A percentile compares a stretch with the other conserved stretches of the same genome.
Evolutionary conservation across 2,888 invertebrate genomes (phyloP).

Genomic region (Cosmopolites sordidus): DNA sequence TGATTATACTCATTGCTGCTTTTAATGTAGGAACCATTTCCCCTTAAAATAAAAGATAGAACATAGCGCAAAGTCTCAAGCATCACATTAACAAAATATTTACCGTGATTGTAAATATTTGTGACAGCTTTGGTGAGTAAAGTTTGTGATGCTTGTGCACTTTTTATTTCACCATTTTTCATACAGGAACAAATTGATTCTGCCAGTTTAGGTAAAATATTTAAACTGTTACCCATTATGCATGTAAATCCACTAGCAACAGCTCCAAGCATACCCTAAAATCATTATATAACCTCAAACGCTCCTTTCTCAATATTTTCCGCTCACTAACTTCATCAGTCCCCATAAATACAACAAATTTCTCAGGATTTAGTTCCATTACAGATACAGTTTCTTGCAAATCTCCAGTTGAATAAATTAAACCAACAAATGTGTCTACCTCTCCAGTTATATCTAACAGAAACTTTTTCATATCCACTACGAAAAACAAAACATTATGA

Average conservation of each 20-base stretch:
- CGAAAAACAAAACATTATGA: constrained; percentile 26
- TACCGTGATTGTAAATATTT: constrained; percentile 55
- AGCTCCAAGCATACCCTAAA: constrained; percentile 63
- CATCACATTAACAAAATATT: constrained; percentile 11
- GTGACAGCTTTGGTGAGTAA: constrained; percentile 52
- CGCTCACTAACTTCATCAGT: constrained; percentile 43
- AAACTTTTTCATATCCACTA: constrained; percentile 44
- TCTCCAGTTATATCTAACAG: constrained; percentile 44
- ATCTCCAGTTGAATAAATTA: constrained; percentile 42
- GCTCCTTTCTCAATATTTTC: background rate
- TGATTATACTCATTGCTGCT: constrained; percentile 60
- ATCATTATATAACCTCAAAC: too few relatives aligned
- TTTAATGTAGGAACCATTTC: constrained; percentile 70
- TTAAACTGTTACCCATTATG: constrained; percentile 67
- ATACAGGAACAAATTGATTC: constrained; percentile 56
- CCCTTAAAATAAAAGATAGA: constrained; percentile 47
- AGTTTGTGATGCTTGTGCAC: constrained; percentile 55
- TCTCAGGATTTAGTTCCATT: constrained; percentile 40
- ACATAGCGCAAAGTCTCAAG: background rate
- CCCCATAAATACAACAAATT: constrained; percentile 43
- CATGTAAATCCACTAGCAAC: constrained; percentile 67
- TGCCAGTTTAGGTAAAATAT: constrained; percentile 60
- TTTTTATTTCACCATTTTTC: constrained; percentile 49
- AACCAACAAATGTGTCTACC: constrained; percentile 44
- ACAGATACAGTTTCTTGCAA: constrained; percentile 41